Evolutionary conservation across 2,888 invertebrate genomes (phyloP).

Genomic region (Lacanobia wlatinum): DNA sequence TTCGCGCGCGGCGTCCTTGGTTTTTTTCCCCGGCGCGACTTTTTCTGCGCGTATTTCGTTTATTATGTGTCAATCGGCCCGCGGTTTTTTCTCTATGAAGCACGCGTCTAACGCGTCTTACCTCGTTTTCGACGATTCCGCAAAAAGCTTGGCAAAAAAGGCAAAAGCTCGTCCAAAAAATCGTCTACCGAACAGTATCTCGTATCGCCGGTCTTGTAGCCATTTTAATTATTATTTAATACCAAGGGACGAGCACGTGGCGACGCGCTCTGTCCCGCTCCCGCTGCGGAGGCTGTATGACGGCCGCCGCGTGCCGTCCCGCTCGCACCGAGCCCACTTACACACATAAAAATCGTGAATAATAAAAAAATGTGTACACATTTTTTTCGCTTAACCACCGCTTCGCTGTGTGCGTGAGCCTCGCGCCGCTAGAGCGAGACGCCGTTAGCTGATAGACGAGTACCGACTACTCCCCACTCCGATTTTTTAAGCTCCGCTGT

Average conservation of each 20-base stretch:
- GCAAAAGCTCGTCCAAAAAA: conserved; percentile 89
- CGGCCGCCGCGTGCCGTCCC: conserved; percentile 75
- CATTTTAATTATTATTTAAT: conserved; percentile 91
- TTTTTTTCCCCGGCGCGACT: conserved; percentile 90
- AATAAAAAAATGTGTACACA: conserved; percentile 91
- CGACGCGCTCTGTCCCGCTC: conserved; percentile 81
- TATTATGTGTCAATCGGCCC: conserved; percentile 87
- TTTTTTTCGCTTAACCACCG: conserved; percentile 90
- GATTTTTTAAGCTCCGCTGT: conserved; percentile 89
- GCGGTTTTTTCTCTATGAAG: conserved; percentile 76
- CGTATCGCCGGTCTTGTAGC: conserved; percentile 89
- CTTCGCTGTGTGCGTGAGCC: conserved; percentile 85
- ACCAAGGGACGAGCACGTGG: conserved; percentile 90
- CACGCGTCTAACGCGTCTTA: conserved; percentile 75
- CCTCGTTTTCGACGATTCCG: conserved; percentile 83
- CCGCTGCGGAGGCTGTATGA: conserved; percentile 65
- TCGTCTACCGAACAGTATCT: conserved; percentile 89
- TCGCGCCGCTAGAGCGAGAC: conserved; percentile 85
- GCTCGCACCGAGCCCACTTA: conserved; percentile 89
- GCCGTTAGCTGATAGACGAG: conserved; percentile 75
- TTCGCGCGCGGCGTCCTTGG: conserved; percentile 89
- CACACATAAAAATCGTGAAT: conserved; percentile 91
- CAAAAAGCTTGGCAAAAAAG: conserved; percentile 88
- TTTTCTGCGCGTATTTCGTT: conserved; percentile 89
- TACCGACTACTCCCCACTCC: conserved; percentile 84